Percentiles rank a stretch among this genome's conserved stretches.
Conservation (phyloP, 1,140 invertebrate species). For the Scaptomyza montana region DNA sequence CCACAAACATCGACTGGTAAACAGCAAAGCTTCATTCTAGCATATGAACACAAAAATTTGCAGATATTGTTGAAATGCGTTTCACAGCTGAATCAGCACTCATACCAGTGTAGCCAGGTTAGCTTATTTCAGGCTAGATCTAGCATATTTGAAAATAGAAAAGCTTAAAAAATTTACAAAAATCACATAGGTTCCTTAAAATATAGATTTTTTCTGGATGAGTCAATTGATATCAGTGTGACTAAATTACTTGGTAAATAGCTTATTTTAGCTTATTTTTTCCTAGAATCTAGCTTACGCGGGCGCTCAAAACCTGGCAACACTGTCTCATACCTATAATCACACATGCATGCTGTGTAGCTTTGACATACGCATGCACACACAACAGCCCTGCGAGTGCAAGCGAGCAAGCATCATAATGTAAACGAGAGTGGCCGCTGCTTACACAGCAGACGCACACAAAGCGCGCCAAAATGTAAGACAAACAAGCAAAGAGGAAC, state of each 20-base stretch:
- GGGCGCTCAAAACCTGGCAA: too few relatives aligned
- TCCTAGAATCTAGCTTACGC: too few relatives aligned
- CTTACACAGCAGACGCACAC: slow-evolving; percentile 29
- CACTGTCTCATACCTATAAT: not conserved
- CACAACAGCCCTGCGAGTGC: slow-evolving; percentile 10
- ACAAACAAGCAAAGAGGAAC: slow-evolving; percentile 8
- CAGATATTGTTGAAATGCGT: slow-evolving; percentile 31
- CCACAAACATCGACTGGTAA: too few relatives aligned
- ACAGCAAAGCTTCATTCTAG: not conserved
- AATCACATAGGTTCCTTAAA: too few relatives aligned
- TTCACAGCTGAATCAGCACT: slow-evolving; percentile 24
- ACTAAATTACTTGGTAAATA: too few relatives aligned
- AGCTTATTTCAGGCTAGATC: too few relatives aligned
- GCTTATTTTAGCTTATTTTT: too few relatives aligned
- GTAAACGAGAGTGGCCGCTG: not conserved
- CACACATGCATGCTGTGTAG: slow-evolving; percentile 1
- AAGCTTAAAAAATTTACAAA: too few relatives aligned
- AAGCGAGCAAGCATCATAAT: slow-evolving; percentile 16
- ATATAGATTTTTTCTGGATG: too few relatives aligned
- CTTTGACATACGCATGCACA: not conserved
- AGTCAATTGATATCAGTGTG: too few relatives aligned
- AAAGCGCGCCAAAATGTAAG: slow-evolving; percentile 55
- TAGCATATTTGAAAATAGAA: too few relatives aligned
- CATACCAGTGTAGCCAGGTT: too few relatives aligned
- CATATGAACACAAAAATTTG: slow-evolving; percentile 4